Percentiles rank a stretch among this genome's conserved stretches.
These are phyloP conservation scores for Pipistrellus kuhlii DNA, from an alignment of 2,797 vertebrate genomes.

Conservation along the genomic window DNA sequence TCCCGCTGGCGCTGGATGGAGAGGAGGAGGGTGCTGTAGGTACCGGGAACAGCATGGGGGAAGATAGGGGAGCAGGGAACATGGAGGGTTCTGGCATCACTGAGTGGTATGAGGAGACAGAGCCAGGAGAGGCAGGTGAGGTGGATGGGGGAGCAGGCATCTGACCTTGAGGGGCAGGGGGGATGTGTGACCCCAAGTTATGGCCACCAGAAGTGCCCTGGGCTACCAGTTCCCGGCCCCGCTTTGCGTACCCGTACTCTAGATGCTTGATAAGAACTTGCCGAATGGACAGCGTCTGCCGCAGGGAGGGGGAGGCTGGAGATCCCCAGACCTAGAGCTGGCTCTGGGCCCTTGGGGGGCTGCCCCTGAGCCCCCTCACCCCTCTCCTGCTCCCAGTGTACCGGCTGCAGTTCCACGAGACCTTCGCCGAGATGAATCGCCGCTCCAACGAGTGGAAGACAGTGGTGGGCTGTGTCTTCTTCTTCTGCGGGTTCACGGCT, in stretches of 20 bases:
- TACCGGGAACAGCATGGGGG: background rate
- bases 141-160: background rate
- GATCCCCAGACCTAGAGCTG: background rate
- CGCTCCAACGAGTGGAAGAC: constrained; percentile 91
- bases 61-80: background rate
- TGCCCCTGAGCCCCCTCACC: background rate
- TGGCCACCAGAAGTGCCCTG: background rate
- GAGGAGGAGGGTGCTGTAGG: background rate
- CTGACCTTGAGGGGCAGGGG: background rate
- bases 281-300: background rate
- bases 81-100: background rate
- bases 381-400: constrained; percentile 88
- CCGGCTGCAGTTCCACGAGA: constrained; percentile 88
- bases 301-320: background rate
- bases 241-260: background rate
- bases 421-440: constrained; percentile 91
- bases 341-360: background rate
- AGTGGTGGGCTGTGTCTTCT: constrained; percentile 87
- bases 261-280: background rate
- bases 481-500: constrained; percentile 91
- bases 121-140: background rate
- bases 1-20: background rate
- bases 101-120: background rate
- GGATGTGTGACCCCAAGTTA: background rate
- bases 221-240: background rate